These are phyloP conservation scores for Catharus ustulatus DNA, from an alignment of 2,797 vertebrate genomes.

Conservation along the genomic window DNA sequence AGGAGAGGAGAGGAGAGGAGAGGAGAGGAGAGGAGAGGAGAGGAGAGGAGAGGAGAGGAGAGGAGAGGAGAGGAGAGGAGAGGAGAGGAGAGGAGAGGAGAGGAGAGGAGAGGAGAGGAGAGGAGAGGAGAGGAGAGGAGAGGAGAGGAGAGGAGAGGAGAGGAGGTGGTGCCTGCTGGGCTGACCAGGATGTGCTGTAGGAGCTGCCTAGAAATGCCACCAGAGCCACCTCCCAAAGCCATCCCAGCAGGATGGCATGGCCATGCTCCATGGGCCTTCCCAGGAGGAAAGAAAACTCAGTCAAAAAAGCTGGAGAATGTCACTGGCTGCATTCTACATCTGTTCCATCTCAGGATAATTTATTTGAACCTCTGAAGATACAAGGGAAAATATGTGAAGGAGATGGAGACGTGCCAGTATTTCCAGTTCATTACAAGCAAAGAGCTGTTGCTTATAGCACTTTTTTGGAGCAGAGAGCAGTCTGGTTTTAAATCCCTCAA, in stretches of 20 bases:
- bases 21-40: too few relatives aligned
- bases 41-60: too few relatives aligned
- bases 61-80: too few relatives aligned
- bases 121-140: neutral
- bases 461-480: constrained; percentile 38
- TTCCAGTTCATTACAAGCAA: constrained; percentile 54
- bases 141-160: neutral
- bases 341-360: constrained; percentile 51
- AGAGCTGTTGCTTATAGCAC: constrained; percentile 52
- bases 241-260: neutral
- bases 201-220: neutral
- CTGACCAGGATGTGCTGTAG: neutral
- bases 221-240: neutral
- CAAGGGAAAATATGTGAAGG: constrained; percentile 53
- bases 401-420: constrained; percentile 48
- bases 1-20: too few relatives aligned
- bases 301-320: neutral
- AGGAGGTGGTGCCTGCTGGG: neutral
- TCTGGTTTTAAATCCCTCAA: constrained; percentile 55
- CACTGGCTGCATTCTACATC: constrained; percentile 11
- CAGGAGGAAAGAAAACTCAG: neutral
- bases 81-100: too few relatives aligned
- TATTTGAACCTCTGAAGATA: constrained; percentile 56
- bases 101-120: neutral
- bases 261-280: rapidly evolving